Percentiles rank a stretch among this genome's conserved stretches.
phyloP scores from a whole-genome alignment of 2,888 invertebrate genomes.

The Rosalia funebris region DNA sequence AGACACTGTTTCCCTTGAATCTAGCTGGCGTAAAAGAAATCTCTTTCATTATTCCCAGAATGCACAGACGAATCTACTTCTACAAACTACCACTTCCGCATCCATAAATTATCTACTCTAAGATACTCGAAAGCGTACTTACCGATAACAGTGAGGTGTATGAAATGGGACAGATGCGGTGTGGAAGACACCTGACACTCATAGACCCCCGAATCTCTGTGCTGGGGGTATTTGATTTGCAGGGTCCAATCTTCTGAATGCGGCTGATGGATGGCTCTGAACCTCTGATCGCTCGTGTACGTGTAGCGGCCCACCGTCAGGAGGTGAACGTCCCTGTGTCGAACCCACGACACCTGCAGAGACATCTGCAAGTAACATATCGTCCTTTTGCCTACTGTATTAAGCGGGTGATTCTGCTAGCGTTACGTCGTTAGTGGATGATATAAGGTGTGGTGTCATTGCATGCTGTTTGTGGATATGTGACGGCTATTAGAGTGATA shows the following conservation, averaged over 20 bases:
- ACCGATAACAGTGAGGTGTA: conserved; percentile 92
- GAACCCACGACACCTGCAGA: conserved; percentile 90
- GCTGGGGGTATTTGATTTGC: conserved; percentile 91
- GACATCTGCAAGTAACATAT: conserved; percentile 67
- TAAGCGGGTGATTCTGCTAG: conserved; percentile 35
- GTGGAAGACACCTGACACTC: conserved; percentile 95
- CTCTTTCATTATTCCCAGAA: too few relatives aligned
- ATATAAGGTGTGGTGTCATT: neutral
- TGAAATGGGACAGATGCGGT: conserved; percentile 91
- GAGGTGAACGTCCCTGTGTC: conserved; percentile 89
- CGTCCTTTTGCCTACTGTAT: conserved; percentile 37
- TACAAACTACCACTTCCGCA: too few relatives aligned
- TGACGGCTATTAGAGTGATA: too few relatives aligned
- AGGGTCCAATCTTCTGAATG: conserved; percentile 92
- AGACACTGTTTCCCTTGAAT: too few relatives aligned
- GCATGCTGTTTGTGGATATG: too few relatives aligned
- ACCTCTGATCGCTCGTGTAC: conserved; percentile 91
- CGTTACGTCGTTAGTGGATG: conserved; percentile 14
- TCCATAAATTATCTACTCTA: too few relatives aligned
- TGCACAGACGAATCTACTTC: too few relatives aligned
- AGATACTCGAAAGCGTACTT: conserved; percentile 67
- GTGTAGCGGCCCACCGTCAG: conserved; percentile 90
- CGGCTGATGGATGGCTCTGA: conserved; percentile 85
- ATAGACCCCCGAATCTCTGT: conserved; percentile 89
- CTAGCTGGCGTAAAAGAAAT: too few relatives aligned